Evolutionary conservation across 2,113 vertebrate species (phyloP).

Genomic region (Coracopsis vasa): DNA sequence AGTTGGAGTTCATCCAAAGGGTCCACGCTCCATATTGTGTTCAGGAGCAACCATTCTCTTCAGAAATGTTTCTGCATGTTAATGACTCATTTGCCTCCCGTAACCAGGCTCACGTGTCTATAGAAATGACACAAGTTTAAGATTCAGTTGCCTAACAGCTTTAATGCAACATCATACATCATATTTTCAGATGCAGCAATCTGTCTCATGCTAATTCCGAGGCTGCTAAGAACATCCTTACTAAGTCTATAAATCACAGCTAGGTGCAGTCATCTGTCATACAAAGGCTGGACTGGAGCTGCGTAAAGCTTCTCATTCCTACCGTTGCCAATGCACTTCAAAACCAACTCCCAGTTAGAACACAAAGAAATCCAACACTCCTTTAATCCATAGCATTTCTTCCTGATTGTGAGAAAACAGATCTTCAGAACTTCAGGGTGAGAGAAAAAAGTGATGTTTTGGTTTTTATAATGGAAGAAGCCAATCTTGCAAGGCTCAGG

Average conservation of each 20-base stretch:
- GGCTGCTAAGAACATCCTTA: background rate
- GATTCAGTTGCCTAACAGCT: background rate
- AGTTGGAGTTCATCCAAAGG: conserved; percentile 11
- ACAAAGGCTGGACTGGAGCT: background rate
- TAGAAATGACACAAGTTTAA: background rate
- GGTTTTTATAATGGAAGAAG: background rate
- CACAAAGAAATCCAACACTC: background rate
- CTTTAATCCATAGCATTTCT: background rate
- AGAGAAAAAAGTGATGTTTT: background rate
- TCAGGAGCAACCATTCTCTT: background rate
- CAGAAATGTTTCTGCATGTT: conserved; percentile 25
- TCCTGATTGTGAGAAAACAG: background rate
- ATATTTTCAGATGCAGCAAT: conserved; percentile 20
- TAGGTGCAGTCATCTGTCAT: background rate
- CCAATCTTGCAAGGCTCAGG: background rate
- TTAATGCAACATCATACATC: conserved; percentile 11
- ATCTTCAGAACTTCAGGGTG: background rate
- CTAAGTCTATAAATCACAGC: background rate
- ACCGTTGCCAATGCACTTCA: background rate
- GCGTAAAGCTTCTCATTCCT: background rate
- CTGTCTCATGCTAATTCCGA: background rate
- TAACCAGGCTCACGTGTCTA: background rate
- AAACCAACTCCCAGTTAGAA: background rate
- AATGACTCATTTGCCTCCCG: conserved; percentile 13
- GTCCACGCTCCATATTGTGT: background rate